Percentiles rank a stretch among this genome's conserved stretches.
These are phyloP conservation scores for Criorhina ranunculi DNA, from an alignment of 2,888 invertebrate genomes.

Conservation along the genomic window DNA sequence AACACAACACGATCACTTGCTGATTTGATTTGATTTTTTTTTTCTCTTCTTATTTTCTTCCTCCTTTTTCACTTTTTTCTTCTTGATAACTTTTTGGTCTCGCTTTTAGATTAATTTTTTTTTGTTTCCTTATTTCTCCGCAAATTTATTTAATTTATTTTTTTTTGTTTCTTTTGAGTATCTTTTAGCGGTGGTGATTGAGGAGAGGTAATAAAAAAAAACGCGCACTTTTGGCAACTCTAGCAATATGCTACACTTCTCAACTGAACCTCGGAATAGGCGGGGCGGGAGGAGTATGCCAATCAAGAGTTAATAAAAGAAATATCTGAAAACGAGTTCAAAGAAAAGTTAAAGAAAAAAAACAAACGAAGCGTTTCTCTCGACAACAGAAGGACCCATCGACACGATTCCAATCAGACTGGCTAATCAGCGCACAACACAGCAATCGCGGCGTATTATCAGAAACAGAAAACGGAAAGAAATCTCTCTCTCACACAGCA, in stretches of 20 bases:
- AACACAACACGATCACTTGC: slow-evolving; percentile 70
- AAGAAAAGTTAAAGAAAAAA: not conserved
- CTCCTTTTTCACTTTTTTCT: slow-evolving; percentile 19
- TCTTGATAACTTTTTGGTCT: slow-evolving; percentile 47
- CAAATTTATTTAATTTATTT: slow-evolving; percentile 10
- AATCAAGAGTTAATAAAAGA: slow-evolving; percentile 28
- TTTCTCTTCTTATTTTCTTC: slow-evolving; percentile 20
- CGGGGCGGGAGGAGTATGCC: not conserved
- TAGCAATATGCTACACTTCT: slow-evolving; percentile 14
- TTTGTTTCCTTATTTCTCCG: slow-evolving; percentile 34
- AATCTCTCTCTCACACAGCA: slow-evolving; percentile 23
- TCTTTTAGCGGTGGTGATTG: too few relatives aligned
- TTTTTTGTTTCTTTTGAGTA: slow-evolving; percentile 19
- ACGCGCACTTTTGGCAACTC: slow-evolving; percentile 54
- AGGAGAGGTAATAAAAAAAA: not conserved
- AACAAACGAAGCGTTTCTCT: slow-evolving; percentile 2
- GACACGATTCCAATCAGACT: slow-evolving; percentile 56
- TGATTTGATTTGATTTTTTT: slow-evolving; percentile 55
- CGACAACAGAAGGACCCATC: slow-evolving; percentile 24
- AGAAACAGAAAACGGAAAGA: slow-evolving; percentile 28
- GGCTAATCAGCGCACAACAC: slow-evolving; percentile 59
- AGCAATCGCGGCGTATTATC: slow-evolving; percentile 57
- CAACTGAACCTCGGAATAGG: not conserved
- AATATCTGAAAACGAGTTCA: slow-evolving; percentile 11
- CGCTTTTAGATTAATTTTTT: slow-evolving; percentile 12